Evolutionary conservation across 2,888 invertebrate genomes (phyloP).

Genomic region (Hirtodrosophila duncani): DNA sequence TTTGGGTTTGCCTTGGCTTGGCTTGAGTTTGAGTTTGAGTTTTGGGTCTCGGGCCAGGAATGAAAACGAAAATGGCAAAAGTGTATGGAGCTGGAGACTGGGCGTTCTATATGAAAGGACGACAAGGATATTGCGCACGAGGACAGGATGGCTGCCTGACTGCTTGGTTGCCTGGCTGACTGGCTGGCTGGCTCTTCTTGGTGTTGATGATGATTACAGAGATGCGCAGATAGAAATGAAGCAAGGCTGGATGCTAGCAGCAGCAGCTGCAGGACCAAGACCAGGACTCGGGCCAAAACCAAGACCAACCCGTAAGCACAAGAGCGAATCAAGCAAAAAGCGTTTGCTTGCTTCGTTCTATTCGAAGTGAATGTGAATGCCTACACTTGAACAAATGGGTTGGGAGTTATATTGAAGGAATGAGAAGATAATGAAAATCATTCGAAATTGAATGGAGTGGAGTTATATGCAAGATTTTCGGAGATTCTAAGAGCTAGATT

Average conservation of each 20-base stretch:
- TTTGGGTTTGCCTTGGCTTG: constrained; percentile 33
- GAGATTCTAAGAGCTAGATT: too few species aligned
- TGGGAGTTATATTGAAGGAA: too few species aligned
- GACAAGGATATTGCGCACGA: constrained; percentile 71
- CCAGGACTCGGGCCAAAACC: too few species aligned
- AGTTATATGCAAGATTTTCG: too few species aligned
- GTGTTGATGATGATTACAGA: constrained; percentile 71
- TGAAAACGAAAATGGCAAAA: constrained; percentile 72
- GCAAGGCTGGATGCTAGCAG: constrained; percentile 36
- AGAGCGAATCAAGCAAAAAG: constrained; percentile 54
- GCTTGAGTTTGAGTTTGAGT: background rate
- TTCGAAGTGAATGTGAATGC: constrained; percentile 46
- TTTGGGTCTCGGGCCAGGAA: constrained; percentile 54
- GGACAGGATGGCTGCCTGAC: constrained; percentile 61
- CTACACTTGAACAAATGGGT: too few species aligned
- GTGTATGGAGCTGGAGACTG: constrained; percentile 34
- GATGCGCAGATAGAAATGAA: constrained; percentile 64
- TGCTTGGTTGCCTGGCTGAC: constrained; percentile 32
- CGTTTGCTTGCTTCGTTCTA: constrained; percentile 57
- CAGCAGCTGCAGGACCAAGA: too few species aligned
- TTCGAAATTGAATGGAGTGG: too few species aligned
- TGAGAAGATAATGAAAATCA: too few species aligned
- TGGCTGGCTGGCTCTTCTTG: constrained; percentile 57
- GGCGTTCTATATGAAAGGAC: constrained; percentile 33
- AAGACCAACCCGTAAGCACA: constrained; percentile 20